These are phyloP conservation scores for Selene dorsalis DNA, from an alignment of 2,797 vertebrate genomes.

Conservation along the genomic window DNA sequence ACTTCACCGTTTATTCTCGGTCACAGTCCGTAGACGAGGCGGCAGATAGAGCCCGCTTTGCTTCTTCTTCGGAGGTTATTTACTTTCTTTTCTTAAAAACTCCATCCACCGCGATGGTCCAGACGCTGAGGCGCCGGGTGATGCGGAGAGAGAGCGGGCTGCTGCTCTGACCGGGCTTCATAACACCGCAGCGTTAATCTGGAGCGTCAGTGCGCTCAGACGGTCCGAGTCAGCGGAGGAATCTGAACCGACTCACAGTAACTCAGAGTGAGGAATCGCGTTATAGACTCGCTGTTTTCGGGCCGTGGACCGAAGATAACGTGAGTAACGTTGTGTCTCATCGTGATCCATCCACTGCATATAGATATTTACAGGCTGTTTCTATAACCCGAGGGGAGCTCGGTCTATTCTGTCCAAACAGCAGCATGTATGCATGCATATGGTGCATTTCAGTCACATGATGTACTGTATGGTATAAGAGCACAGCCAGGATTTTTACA, in stretches of 20 bases:
- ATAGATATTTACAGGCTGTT: neutral
- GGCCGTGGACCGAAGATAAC: neutral
- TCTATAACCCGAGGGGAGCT: neutral
- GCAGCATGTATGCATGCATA: neutral
- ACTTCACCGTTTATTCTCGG: neutral
- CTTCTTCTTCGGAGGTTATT: neutral
- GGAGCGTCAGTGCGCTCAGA: slow-evolving; percentile 12
- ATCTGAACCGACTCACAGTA: neutral
- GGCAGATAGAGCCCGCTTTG: neutral
- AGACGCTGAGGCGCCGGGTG: neutral
- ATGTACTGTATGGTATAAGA: neutral
- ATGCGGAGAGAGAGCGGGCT: neutral
- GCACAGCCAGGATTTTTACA: neutral
- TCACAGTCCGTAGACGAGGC: neutral
- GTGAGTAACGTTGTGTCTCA: slow-evolving; percentile 25
- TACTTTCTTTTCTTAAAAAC: too few species aligned
- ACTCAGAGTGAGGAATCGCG: neutral
- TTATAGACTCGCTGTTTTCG: neutral
- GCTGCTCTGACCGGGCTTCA: neutral
- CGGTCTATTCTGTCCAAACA: neutral
- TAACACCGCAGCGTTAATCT: slow-evolving; percentile 13
- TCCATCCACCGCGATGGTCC: neutral
- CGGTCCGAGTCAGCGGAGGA: slow-evolving; percentile 27
- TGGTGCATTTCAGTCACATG: slow-evolving; percentile 3
- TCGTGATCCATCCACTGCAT: neutral